phyloP scores from a whole-genome alignment of 1,140 invertebrate species.

The Agraylea sexmaculata region DNA sequence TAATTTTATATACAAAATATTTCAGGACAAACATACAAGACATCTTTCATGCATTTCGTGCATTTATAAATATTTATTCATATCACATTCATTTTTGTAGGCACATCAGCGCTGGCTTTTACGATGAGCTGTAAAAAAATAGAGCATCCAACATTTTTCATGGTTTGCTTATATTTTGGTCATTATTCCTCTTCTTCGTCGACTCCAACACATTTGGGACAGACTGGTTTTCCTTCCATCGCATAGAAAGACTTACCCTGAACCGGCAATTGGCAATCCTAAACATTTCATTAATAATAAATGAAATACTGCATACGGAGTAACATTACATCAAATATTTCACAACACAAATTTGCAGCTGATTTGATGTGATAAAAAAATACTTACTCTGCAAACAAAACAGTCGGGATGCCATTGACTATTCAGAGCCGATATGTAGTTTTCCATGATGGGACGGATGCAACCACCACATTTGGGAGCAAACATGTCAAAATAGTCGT shows the following conservation, averaged over 20 bases:
- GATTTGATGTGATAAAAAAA: slow-evolving; percentile 16
- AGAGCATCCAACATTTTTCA: slow-evolving; percentile 24
- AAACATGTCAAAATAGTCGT: slow-evolving; percentile 97
- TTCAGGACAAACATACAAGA: too few species aligned
- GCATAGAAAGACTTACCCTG: slow-evolving; percentile 92
- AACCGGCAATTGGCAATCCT: slow-evolving; percentile 89
- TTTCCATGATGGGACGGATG: slow-evolving; percentile 93
- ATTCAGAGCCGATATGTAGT: slow-evolving; percentile 96
- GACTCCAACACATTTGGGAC: slow-evolving; percentile 78
- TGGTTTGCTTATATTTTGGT: slow-evolving; percentile 14
- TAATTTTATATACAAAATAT: too few species aligned
- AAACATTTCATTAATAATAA: slow-evolving; percentile 18
- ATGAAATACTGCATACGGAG: neutral
- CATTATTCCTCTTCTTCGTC: slow-evolving; percentile 70
- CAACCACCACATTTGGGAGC: slow-evolving; percentile 98
- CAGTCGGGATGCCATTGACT: slow-evolving; percentile 99
- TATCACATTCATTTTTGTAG: too few species aligned
- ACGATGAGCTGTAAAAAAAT: slow-evolving; percentile 37
- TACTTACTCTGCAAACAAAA: slow-evolving; percentile 96
- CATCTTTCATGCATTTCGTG: too few species aligned
- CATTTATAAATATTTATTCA: too few species aligned
- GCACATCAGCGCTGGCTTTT: too few species aligned
- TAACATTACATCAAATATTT: neutral
- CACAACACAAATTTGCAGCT: too few species aligned
- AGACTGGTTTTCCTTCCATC: slow-evolving; percentile 84